Evolutionary conservation across 2,888 invertebrate species (phyloP).

Genomic region (Altica lythri): DNA sequence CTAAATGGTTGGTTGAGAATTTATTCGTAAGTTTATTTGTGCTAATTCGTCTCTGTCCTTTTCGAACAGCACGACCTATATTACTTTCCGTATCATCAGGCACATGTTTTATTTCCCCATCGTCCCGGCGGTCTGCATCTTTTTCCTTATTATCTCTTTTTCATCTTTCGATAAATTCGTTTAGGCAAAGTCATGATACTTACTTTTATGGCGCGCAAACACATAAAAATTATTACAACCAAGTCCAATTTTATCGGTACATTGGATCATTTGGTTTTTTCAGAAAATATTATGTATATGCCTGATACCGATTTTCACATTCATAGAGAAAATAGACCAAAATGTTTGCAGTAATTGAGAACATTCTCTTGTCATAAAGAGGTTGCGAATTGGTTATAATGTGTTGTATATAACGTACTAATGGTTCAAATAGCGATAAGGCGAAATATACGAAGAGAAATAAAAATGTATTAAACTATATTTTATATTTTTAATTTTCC

Average conservation of each 20-base stretch:
- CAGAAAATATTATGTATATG: constrained; percentile 35
- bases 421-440: too few relatives aligned
- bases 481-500: too few relatives aligned
- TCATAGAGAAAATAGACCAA: too few relatives aligned
- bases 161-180: constrained; percentile 43
- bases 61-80: constrained; percentile 33
- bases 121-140: constrained; percentile 39
- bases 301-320: constrained; percentile 25
- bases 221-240: constrained; percentile 37
- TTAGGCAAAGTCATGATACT: constrained; percentile 38
- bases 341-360: not conserved
- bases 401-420: too few relatives aligned
- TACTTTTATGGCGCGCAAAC: constrained; percentile 30
- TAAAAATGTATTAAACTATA: too few relatives aligned
- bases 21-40: not conserved
- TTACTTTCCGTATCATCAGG: constrained; percentile 47
- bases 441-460: too few relatives aligned
- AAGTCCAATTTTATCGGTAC: constrained; percentile 32
- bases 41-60: constrained; percentile 1
- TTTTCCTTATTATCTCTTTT: constrained; percentile 45
- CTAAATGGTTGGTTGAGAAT: too few relatives aligned
- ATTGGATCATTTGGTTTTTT: constrained; percentile 29
- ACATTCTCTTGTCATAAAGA: too few relatives aligned
- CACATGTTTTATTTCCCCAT: constrained; percentile 51
- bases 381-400: too few relatives aligned